phyloP scores from a whole-genome alignment of 2,797 vertebrate genomes.

The Pampus argenteus region DNA sequence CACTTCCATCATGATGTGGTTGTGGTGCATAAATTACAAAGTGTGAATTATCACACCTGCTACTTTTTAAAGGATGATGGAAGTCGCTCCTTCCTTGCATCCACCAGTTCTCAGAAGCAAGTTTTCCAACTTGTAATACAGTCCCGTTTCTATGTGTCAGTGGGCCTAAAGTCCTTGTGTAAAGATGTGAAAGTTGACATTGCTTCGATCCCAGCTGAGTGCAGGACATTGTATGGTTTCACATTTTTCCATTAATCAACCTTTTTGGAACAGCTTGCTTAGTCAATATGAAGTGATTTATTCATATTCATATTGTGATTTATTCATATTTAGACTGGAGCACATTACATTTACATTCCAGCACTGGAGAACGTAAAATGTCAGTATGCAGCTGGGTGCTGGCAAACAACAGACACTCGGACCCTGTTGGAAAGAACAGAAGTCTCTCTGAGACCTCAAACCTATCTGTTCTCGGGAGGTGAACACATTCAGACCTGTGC shows the following conservation, averaged over 20 bases:
- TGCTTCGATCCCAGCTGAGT: neutral
- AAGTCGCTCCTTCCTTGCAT: neutral
- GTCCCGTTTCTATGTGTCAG: no score
- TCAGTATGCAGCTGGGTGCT: slow-evolving; percentile 13
- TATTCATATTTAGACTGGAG: neutral
- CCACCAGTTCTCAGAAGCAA: neutral
- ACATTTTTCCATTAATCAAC: no score
- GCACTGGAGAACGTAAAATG: slow-evolving; percentile 9
- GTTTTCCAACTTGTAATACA: neutral
- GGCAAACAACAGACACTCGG: slow-evolving; percentile 19
- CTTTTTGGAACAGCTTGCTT: no score
- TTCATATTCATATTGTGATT: no score
- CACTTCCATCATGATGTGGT: neutral
- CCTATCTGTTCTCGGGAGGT: slow-evolving; percentile 21
- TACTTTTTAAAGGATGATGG: neutral
- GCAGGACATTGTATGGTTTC: neutral
- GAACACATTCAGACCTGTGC: slow-evolving; percentile 15
- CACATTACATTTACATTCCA: neutral
- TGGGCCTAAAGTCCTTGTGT: no score
- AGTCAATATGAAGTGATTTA: no score
- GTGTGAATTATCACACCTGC: neutral
- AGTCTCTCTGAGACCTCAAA: slow-evolving; percentile 7
- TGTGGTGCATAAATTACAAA: slow-evolving; percentile 7
- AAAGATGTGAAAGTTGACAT: no score
- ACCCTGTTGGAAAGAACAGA: slow-evolving; percentile 11